phyloP scores from a whole-genome alignment of 2,888 invertebrate genomes.

The Ectropis crepuscularia region DNA sequence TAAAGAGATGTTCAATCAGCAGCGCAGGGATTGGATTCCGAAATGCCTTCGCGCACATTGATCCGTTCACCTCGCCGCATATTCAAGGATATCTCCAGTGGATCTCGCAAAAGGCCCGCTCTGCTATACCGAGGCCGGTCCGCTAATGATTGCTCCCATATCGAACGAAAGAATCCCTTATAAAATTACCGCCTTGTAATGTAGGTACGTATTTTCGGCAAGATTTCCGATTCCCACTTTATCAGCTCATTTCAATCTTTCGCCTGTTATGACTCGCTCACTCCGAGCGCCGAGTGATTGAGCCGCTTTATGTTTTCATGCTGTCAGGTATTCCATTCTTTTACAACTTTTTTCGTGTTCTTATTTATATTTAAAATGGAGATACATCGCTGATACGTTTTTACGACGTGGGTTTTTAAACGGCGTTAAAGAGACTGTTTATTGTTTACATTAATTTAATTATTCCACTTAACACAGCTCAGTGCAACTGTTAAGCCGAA shows the following conservation, averaged over 20 bases:
- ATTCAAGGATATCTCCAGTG: slow-evolving; percentile 73
- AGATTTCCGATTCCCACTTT: slow-evolving; percentile 78
- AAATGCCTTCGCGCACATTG: slow-evolving; percentile 61
- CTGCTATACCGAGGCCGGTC: slow-evolving; percentile 60
- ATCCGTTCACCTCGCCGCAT: slow-evolving; percentile 64
- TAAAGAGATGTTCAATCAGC: slow-evolving; percentile 43
- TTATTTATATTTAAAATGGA: slow-evolving; percentile 64
- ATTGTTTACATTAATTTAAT: slow-evolving; percentile 2
- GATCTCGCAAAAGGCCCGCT: slow-evolving; percentile 72
- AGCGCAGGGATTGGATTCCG: slow-evolving; percentile 53
- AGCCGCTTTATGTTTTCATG: slow-evolving; percentile 64
- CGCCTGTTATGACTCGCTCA: slow-evolving; percentile 77
- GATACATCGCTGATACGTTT: slow-evolving; percentile 51
- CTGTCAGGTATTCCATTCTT: slow-evolving; percentile 57
- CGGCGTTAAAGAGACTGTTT: background rate
- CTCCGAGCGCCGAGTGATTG: slow-evolving; percentile 69
- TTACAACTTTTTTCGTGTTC: slow-evolving; percentile 55
- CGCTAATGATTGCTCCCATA: slow-evolving; percentile 80
- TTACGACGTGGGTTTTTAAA: slow-evolving; percentile 29
- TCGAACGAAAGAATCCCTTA: slow-evolving; percentile 78
- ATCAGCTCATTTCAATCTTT: slow-evolving; percentile 82
- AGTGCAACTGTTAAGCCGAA: slow-evolving; percentile 8
- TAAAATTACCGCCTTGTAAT: slow-evolving; percentile 80
- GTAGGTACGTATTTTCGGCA: slow-evolving; percentile 78
- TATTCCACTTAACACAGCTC: background rate